Conservation (phyloP, 2,113 vertebrate genomes). For the Menidia beryllina region DNA sequence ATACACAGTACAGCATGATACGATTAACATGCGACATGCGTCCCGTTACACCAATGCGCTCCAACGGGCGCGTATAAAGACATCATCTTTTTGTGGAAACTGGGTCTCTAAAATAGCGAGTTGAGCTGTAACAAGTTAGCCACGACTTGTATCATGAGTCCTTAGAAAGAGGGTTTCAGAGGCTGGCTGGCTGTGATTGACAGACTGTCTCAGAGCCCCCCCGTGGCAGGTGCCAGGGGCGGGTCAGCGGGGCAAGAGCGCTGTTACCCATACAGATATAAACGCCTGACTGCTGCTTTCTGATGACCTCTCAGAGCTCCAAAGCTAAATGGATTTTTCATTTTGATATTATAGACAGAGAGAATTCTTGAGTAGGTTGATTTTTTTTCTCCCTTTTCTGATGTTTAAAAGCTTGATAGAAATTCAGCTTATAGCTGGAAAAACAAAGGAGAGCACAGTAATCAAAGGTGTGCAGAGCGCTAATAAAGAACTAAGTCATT, state of each 20-base stretch:
- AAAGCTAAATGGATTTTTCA: conserved; percentile 31
- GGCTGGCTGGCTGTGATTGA: conserved; percentile 63
- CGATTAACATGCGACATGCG: conserved; percentile 50
- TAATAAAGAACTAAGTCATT: too few species aligned
- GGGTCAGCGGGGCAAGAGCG: conserved; percentile 61
- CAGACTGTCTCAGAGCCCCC: conserved; percentile 49
- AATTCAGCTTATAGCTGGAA: background rate
- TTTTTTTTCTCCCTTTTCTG: conserved; percentile 7
- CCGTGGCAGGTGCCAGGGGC: conserved; percentile 66
- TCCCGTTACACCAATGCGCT: conserved; percentile 34
- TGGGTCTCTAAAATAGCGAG: conserved; percentile 15
- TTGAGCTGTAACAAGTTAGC: conserved; percentile 41
- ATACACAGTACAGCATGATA: conserved; percentile 23
- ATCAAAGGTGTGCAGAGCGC: background rate
- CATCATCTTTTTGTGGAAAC: conserved; percentile 42
- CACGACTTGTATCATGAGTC: conserved; percentile 29
- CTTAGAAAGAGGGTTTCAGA: background rate
- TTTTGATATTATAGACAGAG: background rate
- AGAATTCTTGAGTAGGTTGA: background rate
- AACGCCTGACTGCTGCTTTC: conserved; percentile 65
- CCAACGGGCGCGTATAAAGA: conserved; percentile 18
- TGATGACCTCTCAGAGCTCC: conserved; percentile 24
- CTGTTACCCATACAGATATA: conserved; percentile 58
- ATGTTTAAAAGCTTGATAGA: conserved; percentile 6
- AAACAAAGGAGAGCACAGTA: conserved; percentile 2